phyloP scores from a whole-genome alignment of 2,113 vertebrate genomes.

The Oreochromis niloticus region DNA sequence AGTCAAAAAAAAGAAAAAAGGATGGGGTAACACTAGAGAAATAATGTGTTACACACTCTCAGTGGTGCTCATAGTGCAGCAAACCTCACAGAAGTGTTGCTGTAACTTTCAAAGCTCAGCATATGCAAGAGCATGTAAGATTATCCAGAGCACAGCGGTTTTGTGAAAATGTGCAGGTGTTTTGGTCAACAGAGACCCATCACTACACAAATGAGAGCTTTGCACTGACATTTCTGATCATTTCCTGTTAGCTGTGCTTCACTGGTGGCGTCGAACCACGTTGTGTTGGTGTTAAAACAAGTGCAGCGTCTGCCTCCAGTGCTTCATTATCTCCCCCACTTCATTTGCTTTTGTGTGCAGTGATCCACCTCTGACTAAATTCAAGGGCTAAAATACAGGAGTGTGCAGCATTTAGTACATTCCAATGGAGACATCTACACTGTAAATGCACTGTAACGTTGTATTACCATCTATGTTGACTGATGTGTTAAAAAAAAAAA shows the following conservation, averaged over 20 bases:
- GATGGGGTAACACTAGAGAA: not conserved
- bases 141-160: not conserved
- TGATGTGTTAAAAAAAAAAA: not conserved
- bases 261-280: not conserved
- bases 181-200: not conserved
- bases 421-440: conserved; percentile 68
- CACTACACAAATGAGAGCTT: conserved; percentile 2
- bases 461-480: conserved; percentile 24
- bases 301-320: not conserved
- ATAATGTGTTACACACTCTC: not conserved
- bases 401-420: conserved; percentile 59
- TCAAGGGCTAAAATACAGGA: conserved; percentile 71
- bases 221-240: conserved; percentile 14
- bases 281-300: not conserved
- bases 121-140: not conserved
- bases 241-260: not conserved
- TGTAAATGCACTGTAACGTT: conserved; percentile 58
- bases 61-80: not conserved
- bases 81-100: not conserved
- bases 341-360: not conserved
- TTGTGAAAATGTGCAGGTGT: not conserved
- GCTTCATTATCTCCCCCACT: not conserved
- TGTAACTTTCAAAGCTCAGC: not conserved
- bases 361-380: conserved; percentile 6
- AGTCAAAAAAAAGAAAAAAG: not conserved